phyloP scores from a whole-genome alignment of 2,888 invertebrate genomes.

The Oxyscelio sp. region DNA sequence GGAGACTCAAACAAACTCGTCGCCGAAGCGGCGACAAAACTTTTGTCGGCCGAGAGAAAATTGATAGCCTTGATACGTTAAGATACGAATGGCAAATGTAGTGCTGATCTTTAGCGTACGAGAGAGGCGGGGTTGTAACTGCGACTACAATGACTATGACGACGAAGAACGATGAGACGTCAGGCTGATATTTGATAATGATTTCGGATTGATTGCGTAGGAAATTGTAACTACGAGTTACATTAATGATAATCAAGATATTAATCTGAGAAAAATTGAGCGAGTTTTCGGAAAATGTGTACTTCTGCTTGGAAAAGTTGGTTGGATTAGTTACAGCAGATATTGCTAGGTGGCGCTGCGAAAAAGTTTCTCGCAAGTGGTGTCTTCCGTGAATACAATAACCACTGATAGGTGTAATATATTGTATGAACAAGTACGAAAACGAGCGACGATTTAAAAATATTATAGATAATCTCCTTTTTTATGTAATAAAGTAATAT shows the following conservation, averaged over 20 bases:
- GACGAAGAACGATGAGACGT: background rate
- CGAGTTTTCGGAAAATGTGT: background rate
- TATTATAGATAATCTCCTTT: no score
- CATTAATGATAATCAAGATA: background rate
- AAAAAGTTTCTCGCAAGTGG: no score
- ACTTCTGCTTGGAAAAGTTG: no score
- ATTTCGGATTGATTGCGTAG: background rate
- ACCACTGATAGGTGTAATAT: no score
- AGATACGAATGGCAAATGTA: slow-evolving; percentile 22
- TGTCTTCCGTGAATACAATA: no score
- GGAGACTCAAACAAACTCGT: slow-evolving; percentile 33
- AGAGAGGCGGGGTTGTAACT: slow-evolving; percentile 3
- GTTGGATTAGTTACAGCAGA: no score
- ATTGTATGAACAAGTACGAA: no score
- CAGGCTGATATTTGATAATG: background rate
- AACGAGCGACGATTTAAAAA: no score
- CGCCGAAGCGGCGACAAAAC: slow-evolving; percentile 40
- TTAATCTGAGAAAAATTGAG: no score
- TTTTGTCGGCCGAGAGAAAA: slow-evolving; percentile 57
- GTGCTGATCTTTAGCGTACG: slow-evolving; percentile 16
- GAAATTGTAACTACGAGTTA: background rate
- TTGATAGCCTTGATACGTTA: slow-evolving; percentile 64
- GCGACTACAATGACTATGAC: background rate
- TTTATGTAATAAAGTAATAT: no score
- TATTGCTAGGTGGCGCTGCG: no score